Base-by-base conservation (phyloP, 2,797 vertebrate species). In the Acomys russatus region DNA sequence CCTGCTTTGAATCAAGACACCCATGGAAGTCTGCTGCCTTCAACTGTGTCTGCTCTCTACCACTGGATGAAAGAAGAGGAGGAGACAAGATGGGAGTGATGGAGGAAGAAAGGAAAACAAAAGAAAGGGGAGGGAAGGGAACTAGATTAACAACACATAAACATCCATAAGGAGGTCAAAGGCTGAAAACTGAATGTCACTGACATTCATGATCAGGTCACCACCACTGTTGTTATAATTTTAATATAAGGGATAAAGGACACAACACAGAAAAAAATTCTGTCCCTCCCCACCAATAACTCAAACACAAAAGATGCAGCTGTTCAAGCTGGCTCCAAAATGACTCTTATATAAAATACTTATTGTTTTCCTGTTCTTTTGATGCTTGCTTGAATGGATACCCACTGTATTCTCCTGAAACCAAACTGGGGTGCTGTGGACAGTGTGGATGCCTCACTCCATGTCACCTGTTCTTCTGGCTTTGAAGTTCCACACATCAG, bases 331-430 rank as follows among this genome's bases (percentile, higher is more conserved):
- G 88, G 59, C 82, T 91, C 93, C n/a, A 91, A 84, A 85, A 61
- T n/a, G 17, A 2, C 38, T 25, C 44, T 84, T 85, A 70, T 28
- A 35, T 80, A 88, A 94, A 97, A 76, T n/a, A 93, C 33, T 44
- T 20, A 54, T 59, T 78, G 51, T 61, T 74, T 77, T 88, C 44
- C 51, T 20, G 18, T 80, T 74, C 20, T 1, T 49, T n/a, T 56
- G 59, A 70, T 59, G 23, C 3, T 8, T 83, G 25, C 30, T 44
- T 78, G 33, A 11, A 33, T 51, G 91, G 56, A 82, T 82, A 59
- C 15, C 35, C 35, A 82, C 10, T 59, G 35, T 18, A 85, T 66
- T 63, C 64, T 82, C 74, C 88, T 74, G 64, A 59, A 88, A 66
- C n/a, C 63, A 64, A 83, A 33, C 10, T 63, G 33, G 82, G 56